Evolutionary conservation across 2,113 vertebrate genomes (phyloP), one percentile per base, ranked within the genome.

Genomic region (Gorsachius goisagi): DNA sequence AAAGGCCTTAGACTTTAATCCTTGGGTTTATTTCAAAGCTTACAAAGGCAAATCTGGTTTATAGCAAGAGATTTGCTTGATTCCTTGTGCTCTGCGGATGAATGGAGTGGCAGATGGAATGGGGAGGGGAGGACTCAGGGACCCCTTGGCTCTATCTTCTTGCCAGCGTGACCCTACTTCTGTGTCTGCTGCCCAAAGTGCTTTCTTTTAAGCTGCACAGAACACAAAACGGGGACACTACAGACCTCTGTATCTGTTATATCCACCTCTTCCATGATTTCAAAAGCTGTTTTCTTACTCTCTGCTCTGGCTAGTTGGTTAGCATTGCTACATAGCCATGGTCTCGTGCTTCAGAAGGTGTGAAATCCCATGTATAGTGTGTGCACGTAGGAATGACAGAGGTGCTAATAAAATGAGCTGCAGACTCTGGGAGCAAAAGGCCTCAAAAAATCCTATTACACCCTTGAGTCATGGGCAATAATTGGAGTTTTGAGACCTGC

Each of bases 21-120:
- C 84, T 82, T 26, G 89, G 95, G 94, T 95, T 97, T 96, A 94
- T 97, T 94, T 94, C 86, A 83, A 93, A 92, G 95, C 94, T 94
- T 78, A 85, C 88, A 92, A 75, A 95, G 92, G 91, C 91, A 96
- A 93, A 96, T 79, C 96, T 85, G 92, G 90, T 89, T 93, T 94
- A 68, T 72, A 86, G 91, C 80, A 13, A 89, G 93, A 93, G 94
- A 93, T 96, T 93, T 93, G 86, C 80, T 86, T 44, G 52, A 75
- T 95, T 95, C 95, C 86, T 85, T 58, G 81, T 88, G 91, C 85
- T 77, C 82, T 30, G 87, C 2, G 23, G 93, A 96, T 92, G 95
- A 90, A 90, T 52, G 90, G 86, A 55, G 78, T 0, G 24, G 90
- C 92, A 96, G 94, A 97, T 81, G 94, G 93, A 93, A 85, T 0